These are phyloP conservation scores for Brachylomia viminalis DNA, from an alignment of 2,888 invertebrate genomes.

Conservation along the genomic window DNA sequence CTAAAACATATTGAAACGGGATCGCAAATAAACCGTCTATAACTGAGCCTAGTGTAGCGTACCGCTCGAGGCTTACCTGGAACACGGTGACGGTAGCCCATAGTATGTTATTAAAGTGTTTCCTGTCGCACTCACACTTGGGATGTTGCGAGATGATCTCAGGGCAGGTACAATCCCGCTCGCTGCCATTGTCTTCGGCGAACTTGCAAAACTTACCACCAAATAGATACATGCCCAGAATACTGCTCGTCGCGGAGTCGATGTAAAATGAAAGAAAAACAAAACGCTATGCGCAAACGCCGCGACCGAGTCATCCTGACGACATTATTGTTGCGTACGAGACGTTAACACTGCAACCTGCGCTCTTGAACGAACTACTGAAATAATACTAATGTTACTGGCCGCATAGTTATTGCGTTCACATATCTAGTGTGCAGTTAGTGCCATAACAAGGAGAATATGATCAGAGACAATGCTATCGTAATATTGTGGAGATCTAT, in stretches of 20 bases:
- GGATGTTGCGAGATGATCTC: conserved; percentile 97
- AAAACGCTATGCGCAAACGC: conserved; percentile 90
- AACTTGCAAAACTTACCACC: conserved; percentile 99
- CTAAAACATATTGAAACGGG: conserved; percentile 83
- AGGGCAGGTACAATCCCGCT: conserved; percentile 97
- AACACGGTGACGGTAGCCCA: conserved; percentile 99
- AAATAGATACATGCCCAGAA: conserved; percentile 99
- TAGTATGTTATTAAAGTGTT: conserved; percentile 99
- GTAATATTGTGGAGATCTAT: conserved; percentile 53
- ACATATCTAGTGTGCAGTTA: conserved; percentile 66
- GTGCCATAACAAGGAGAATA: conserved; percentile 59
- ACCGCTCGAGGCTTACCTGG: conserved; percentile 94
- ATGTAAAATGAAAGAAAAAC: conserved; percentile 90
- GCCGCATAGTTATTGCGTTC: conserved; percentile 55
- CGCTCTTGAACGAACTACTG: conserved; percentile 61
- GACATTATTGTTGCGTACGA: conserved; percentile 78
- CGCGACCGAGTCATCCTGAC: conserved; percentile 85
- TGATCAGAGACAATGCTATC: conserved; percentile 39
- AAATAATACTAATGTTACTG: conserved; percentile 78
- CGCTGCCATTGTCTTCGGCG: conserved; percentile 95
- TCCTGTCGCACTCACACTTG: conserved; percentile 98
- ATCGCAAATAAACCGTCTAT: conserved; percentile 89
- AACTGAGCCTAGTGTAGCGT: conserved; percentile 81
- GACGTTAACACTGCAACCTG: conserved; percentile 87
- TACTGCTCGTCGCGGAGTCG: conserved; percentile 93